These are phyloP conservation scores for Anolis sagrei DNA, from an alignment of 2,113 vertebrate species.

Conservation along the genomic window DNA sequence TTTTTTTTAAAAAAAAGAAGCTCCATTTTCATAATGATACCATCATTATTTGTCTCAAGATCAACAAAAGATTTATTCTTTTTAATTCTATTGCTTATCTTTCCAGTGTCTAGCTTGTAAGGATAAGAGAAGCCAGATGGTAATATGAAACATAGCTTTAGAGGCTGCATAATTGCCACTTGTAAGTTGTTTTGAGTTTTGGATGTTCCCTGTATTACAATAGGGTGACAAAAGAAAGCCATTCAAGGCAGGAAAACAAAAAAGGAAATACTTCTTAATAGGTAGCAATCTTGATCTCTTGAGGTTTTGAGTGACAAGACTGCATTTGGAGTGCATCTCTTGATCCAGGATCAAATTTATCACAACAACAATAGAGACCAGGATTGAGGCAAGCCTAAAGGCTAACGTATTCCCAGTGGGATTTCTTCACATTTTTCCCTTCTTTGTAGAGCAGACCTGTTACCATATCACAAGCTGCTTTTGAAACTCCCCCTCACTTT, in stretches of 20 bases:
- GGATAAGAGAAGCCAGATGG: slow-evolving; percentile 60
- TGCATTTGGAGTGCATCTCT: slow-evolving; percentile 17
- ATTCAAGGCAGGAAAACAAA: slow-evolving; percentile 32
- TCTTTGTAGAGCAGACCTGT: neutral
- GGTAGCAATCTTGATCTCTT: slow-evolving; percentile 44
- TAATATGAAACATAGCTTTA: slow-evolving; percentile 60
- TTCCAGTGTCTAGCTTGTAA: slow-evolving; percentile 61
- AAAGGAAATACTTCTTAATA: slow-evolving; percentile 16
- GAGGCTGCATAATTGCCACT: slow-evolving; percentile 65
- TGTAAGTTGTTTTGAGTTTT: slow-evolving; percentile 67
- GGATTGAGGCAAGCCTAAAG: neutral
- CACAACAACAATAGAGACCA: neutral
- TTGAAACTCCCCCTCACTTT: neutral
- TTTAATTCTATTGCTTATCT: slow-evolving; percentile 70
- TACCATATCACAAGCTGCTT: neutral
- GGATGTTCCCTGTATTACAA: slow-evolving; percentile 39
- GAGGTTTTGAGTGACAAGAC: neutral
- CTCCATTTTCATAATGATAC: slow-evolving; percentile 71
- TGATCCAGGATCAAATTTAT: slow-evolving; percentile 22
- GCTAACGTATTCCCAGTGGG: neutral
- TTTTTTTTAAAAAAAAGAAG: slow-evolving; percentile 77
- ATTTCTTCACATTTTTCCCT: neutral
- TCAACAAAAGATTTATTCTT: slow-evolving; percentile 75
- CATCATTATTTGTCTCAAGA: slow-evolving; percentile 72
- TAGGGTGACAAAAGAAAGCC: slow-evolving; percentile 41